phyloP scores from a whole-genome alignment of 2,888 invertebrate species.

The Heliconius ismenius region DNA sequence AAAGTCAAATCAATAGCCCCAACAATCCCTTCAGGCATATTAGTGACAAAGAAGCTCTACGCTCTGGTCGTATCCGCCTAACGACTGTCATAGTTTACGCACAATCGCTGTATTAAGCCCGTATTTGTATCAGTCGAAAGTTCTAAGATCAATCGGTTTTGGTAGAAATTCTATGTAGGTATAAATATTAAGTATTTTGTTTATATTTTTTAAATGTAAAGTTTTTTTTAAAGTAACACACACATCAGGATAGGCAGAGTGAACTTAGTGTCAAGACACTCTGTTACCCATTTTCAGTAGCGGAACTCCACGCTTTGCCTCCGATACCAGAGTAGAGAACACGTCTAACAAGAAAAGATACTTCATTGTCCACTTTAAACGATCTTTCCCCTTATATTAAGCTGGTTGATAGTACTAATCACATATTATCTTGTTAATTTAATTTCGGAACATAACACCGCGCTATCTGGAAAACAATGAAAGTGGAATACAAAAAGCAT shows the following conservation, averaged over 20 bases:
- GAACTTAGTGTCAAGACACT: no score
- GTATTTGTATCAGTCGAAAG: slow-evolving; percentile 37
- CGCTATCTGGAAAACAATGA: background rate
- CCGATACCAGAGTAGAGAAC: no score
- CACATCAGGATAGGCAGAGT: no score
- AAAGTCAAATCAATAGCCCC: slow-evolving; percentile 40
- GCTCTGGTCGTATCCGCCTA: slow-evolving; percentile 62
- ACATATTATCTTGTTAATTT: background rate
- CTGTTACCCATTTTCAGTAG: no score
- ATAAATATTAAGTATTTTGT: background rate
- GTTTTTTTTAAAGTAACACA: background rate
- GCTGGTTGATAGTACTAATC: no score
- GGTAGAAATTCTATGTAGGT: background rate
- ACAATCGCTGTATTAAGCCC: slow-evolving; percentile 46
- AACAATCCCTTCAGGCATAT: slow-evolving; percentile 65
- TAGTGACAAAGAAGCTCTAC: slow-evolving; percentile 72
- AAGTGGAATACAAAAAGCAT: background rate
- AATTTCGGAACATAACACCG: background rate
- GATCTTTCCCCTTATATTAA: no score
- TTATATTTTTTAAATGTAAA: background rate
- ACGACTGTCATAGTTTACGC: slow-evolving; percentile 75
- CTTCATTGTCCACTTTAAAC: no score
- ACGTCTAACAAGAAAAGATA: no score
- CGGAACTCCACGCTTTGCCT: no score
- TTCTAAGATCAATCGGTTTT: slow-evolving; percentile 1